Percentiles rank a stretch among this genome's conserved stretches.
phyloP scores from a whole-genome alignment of 1,140 invertebrate genomes.

The Lasioglossum albipes region DNA sequence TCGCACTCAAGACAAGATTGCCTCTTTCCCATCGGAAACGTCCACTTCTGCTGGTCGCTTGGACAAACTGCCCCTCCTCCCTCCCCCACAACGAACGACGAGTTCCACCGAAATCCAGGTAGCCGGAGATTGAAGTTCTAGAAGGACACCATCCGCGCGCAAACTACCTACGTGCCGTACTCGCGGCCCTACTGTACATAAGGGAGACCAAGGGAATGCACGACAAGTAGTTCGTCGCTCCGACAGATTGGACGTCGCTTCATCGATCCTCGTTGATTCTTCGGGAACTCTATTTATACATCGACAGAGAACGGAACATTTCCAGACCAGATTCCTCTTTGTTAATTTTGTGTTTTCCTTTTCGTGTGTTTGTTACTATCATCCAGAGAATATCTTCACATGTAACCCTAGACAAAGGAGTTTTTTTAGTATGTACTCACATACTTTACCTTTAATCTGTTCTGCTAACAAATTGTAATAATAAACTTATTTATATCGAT shows the following conservation, averaged over 20 bases:
- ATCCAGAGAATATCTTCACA: neutral
- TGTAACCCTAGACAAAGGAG: too few species aligned
- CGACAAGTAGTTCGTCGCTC: constrained; percentile 33
- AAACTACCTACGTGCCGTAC: constrained; percentile 14
- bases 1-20: constrained; percentile 17
- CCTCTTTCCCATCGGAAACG: constrained; percentile 26
- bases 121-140: constrained; percentile 45
- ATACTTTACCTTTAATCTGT: too few species aligned
- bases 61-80: constrained; percentile 14
- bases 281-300: constrained; percentile 58
- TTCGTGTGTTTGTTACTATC: too few species aligned
- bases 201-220: constrained; percentile 22
- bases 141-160: constrained; percentile 22
- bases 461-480: too few species aligned
- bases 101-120: constrained; percentile 23
- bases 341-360: neutral
- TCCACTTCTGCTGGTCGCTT: neutral
- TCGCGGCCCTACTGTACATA: constrained; percentile 10
- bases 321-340: constrained; percentile 29
- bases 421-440: too few species aligned
- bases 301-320: constrained; percentile 7
- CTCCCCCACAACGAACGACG: neutral
- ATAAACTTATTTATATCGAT: too few species aligned
- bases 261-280: constrained; percentile 57
- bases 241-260: constrained; percentile 58